Percentiles rank a stretch among this genome's conserved stretches.
Conservation (phyloP, 1,140 invertebrate species). For the Cyrtorhinus lividipennis region DNA sequence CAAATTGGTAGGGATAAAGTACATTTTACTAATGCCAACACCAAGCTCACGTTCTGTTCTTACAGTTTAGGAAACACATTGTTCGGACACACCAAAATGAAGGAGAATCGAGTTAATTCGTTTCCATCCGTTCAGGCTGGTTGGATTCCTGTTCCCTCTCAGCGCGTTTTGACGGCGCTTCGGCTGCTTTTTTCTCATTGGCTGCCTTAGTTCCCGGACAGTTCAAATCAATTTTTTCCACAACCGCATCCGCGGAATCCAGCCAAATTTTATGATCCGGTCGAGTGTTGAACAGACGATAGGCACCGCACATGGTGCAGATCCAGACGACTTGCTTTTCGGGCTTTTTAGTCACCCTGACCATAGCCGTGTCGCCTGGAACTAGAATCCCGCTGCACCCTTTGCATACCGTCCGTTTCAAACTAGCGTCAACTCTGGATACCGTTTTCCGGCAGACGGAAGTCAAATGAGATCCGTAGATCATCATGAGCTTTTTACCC, state of each 20-base stretch:
- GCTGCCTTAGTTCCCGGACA: too few species aligned
- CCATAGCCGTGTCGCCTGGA: conserved; percentile 24
- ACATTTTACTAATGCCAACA: too few species aligned
- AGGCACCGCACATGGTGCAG: conserved; percentile 20
- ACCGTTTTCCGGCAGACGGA: conserved; percentile 22
- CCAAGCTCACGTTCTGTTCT: too few species aligned
- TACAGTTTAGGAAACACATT: too few species aligned
- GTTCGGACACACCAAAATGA: too few species aligned
- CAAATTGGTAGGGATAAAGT: too few species aligned
- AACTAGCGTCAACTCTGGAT: conserved; percentile 21
- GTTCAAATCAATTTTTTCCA: conserved; percentile 11
- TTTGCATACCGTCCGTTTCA: conserved; percentile 26
- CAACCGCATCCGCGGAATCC: conserved; percentile 5
- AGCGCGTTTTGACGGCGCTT: too few species aligned
- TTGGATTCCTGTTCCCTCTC: too few species aligned
- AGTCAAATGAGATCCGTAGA: conserved; percentile 22
- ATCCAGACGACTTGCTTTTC: conserved; percentile 20
- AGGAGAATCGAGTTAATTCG: too few species aligned
- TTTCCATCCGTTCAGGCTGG: too few species aligned
- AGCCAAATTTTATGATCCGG: conserved; percentile 16
- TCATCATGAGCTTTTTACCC: conserved; percentile 13
- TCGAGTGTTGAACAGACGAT: conserved; percentile 15
- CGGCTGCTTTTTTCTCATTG: too few species aligned
- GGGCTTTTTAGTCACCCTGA: conserved; percentile 25
- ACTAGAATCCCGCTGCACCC: conserved; percentile 24